Percentiles rank a stretch among this genome's conserved stretches.
phyloP scores from a whole-genome alignment of 2,113 vertebrate genomes.

The Istiophorus platypterus region DNA sequence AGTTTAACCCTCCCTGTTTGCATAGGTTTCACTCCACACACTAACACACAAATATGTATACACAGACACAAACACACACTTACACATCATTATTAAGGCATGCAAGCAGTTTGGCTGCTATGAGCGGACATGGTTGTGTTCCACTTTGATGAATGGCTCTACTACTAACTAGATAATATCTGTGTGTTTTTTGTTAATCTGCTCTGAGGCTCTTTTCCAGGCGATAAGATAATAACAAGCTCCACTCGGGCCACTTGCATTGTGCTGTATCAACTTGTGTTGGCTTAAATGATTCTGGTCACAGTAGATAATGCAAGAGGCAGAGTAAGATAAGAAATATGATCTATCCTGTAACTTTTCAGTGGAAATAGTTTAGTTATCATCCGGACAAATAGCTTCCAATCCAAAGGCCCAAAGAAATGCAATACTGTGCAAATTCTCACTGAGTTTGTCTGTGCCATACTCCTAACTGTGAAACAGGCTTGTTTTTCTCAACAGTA shows the following conservation, averaged over 20 bases:
- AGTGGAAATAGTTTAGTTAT: conserved; percentile 41
- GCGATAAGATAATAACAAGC: conserved; percentile 48
- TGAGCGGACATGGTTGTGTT: conserved; percentile 36
- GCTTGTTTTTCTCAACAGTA: conserved; percentile 42
- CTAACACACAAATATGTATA: conserved; percentile 34
- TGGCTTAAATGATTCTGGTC: conserved; percentile 38
- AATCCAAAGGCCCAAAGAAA: conserved; percentile 23
- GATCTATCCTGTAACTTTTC: conserved; percentile 39
- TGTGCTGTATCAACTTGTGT: conserved; percentile 38
- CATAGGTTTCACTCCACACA: conserved; percentile 53
- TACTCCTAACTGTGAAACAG: conserved; percentile 15
- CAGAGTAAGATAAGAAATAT: conserved; percentile 42
- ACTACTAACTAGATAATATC: conserved; percentile 57
- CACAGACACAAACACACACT: conserved; percentile 35
- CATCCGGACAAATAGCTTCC: conserved; percentile 35
- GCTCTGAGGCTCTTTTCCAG: conserved; percentile 41
- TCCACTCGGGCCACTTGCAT: conserved; percentile 24
- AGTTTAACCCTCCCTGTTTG: conserved; percentile 71
- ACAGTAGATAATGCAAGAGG: conserved; percentile 41
- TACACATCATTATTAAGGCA: conserved; percentile 63
- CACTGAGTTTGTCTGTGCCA: neutral
- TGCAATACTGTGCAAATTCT: neutral
- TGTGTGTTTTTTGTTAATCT: conserved; percentile 59
- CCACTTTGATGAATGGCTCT: conserved; percentile 67
- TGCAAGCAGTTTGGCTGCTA: conserved; percentile 48